These are phyloP conservation scores for Diceros bicornis DNA, from an alignment of 2,797 vertebrate species.

Conservation along the genomic window DNA sequence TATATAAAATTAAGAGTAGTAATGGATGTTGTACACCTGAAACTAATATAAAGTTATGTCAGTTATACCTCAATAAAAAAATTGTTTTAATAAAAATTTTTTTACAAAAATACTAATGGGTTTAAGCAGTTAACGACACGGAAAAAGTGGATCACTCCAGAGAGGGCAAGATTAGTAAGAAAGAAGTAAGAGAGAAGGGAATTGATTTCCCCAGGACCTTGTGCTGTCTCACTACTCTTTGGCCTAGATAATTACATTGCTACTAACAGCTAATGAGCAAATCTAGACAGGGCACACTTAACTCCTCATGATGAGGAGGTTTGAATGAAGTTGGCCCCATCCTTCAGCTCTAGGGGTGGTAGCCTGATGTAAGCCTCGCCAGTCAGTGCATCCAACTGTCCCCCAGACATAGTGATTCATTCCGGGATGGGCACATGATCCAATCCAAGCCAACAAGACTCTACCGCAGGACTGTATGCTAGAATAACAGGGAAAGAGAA, in stretches of 20 bases:
- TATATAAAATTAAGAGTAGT: slow-evolving; percentile 5
- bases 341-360: not conserved
- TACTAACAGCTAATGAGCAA: not conserved
- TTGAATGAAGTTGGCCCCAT: not conserved
- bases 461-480: not conserved
- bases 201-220: not conserved
- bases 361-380: not conserved
- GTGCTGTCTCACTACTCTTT: not conserved
- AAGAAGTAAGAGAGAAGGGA: not conserved
- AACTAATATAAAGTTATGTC: not conserved
- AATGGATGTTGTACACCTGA: not conserved
- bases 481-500: not conserved
- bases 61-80: not conserved
- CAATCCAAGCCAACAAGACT: not conserved
- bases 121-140: slow-evolving; percentile 45
- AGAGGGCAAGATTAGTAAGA: not conserved
- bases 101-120: not conserved
- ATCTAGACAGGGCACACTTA: not conserved
- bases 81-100: not conserved
- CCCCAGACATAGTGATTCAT: not conserved
- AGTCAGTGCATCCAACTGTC: not conserved
- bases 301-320: not conserved
- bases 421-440: not conserved
- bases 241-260: not conserved
- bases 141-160: not conserved